Percentiles rank a stretch among this genome's conserved stretches.
Conservation (phyloP, 2,888 invertebrate genomes). For the Megamerina dolium region DNA sequence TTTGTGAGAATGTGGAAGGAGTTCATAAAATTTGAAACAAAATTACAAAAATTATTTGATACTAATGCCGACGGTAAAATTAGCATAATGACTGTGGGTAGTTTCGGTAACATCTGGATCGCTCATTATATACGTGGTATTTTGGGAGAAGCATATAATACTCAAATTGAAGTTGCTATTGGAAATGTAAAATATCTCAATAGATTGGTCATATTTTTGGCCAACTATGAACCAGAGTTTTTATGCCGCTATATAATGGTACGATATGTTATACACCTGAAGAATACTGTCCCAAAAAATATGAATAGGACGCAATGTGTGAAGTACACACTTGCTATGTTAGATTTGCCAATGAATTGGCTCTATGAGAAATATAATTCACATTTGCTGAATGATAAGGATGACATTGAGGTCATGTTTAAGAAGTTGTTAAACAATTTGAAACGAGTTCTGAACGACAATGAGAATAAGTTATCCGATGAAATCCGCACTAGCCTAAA, state of each 20-base stretch:
- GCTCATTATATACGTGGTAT: conserved; percentile 19
- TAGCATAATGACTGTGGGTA: too few species aligned
- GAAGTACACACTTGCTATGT: conserved; percentile 14
- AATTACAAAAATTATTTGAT: too few species aligned
- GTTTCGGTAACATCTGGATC: too few species aligned
- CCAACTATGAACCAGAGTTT: conserved; percentile 17
- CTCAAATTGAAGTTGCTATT: conserved; percentile 17
- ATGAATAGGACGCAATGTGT: conserved; percentile 18
- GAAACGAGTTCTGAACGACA: too few species aligned
- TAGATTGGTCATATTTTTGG: conserved; percentile 13
- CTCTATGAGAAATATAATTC: conserved; percentile 17
- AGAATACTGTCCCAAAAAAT: conserved; percentile 15
- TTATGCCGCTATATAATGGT: conserved; percentile 23
- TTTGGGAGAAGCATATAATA: conserved; percentile 9
- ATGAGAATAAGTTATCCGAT: too few species aligned
- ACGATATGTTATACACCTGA: conserved; percentile 22
- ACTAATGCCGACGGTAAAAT: too few species aligned
- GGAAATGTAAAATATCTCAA: conserved; percentile 21
- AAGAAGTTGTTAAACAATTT: too few species aligned
- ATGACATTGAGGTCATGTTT: conserved; percentile 15
- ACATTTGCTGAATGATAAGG: conserved; percentile 10
- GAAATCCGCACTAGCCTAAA: too few species aligned
- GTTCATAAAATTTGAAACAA: conserved; percentile 16
- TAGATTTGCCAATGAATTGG: conserved; percentile 25
- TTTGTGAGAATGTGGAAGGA: conserved; percentile 16